Percentiles rank a stretch among this genome's conserved stretches.
phyloP scores from a whole-genome alignment of 1,140 invertebrate species.

The Drosophila equinoxialis region DNA sequence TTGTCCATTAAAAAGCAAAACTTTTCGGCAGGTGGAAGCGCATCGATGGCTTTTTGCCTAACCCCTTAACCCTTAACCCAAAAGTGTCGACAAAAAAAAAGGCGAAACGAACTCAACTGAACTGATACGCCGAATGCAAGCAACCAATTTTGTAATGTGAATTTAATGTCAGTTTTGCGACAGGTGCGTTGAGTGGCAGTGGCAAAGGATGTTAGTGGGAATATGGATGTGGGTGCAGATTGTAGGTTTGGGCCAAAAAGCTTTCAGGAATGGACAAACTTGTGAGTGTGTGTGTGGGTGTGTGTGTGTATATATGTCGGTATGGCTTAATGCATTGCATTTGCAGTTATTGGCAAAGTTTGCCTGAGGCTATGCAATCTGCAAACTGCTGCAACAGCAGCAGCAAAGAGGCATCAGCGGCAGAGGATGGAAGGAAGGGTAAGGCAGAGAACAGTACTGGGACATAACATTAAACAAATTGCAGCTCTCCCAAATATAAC shows the following conservation, averaged over 20 bases:
- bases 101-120: conserved; percentile 16
- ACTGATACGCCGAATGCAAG: conserved; percentile 75
- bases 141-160: conserved; percentile 80
- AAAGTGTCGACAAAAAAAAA: conserved; percentile 8
- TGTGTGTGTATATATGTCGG: conserved; percentile 15
- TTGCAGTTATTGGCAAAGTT: conserved; percentile 78
- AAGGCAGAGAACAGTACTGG: conserved; percentile 2
- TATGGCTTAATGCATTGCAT: conserved; percentile 72
- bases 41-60: conserved; percentile 68
- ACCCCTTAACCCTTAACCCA: neutral
- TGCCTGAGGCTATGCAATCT: conserved; percentile 42
- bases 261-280: conserved; percentile 24
- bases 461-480: conserved; percentile 38
- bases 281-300: conserved; percentile 10
- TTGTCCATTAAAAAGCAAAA: conserved; percentile 77
- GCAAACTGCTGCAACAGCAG: conserved; percentile 6
- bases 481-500: conserved; percentile 10
- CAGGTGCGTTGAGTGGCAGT: conserved; percentile 65
- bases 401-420: neutral
- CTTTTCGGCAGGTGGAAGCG: conserved; percentile 72
- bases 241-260: conserved; percentile 26
- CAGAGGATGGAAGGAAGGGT: neutral
- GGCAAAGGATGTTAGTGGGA: neutral
- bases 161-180: conserved; percentile 80
- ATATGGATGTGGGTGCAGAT: neutral